Evolutionary conservation across 2,113 vertebrate genomes (phyloP).

Genomic region (Talpa occidentalis): DNA sequence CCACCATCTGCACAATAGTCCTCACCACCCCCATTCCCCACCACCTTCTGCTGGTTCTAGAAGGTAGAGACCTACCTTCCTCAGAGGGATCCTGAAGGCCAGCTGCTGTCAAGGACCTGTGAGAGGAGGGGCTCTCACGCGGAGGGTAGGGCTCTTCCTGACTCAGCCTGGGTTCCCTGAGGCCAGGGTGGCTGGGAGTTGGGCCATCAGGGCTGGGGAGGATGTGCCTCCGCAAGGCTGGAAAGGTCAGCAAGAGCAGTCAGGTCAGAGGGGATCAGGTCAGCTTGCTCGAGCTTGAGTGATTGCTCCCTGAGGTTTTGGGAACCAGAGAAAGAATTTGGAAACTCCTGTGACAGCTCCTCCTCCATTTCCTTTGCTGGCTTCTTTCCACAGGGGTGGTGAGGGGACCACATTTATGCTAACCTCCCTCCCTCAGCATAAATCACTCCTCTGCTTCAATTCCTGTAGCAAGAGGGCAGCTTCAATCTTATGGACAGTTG

Average conservation of each 20-base stretch:
- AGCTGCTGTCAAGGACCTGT: not conserved
- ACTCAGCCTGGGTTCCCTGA: not conserved
- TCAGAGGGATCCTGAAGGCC: not conserved
- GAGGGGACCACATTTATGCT: not conserved
- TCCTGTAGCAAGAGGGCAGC: not conserved
- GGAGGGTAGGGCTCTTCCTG: conserved; percentile 24
- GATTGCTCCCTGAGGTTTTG: not conserved
- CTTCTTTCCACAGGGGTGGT: not conserved
- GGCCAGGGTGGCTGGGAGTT: not conserved
- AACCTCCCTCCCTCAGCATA: not conserved
- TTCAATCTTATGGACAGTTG: not conserved
- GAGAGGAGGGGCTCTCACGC: not conserved
- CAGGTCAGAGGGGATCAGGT: not conserved
- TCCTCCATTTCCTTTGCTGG: not conserved
- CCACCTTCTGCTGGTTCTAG: not conserved
- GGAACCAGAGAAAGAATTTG: not conserved
- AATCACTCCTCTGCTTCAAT: not conserved
- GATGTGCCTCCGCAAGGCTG: conserved; percentile 67
- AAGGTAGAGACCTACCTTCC: conserved; percentile 57
- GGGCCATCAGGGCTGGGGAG: conserved; percentile 51
- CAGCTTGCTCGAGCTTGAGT: not conserved
- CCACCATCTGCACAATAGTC: not conserved
- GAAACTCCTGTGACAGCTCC: not conserved
- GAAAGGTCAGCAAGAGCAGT: not conserved
- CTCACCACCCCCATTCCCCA: accelerated